Evolutionary conservation across 2,113 vertebrate genomes (phyloP).

Genomic region (Nettapus auritus): DNA sequence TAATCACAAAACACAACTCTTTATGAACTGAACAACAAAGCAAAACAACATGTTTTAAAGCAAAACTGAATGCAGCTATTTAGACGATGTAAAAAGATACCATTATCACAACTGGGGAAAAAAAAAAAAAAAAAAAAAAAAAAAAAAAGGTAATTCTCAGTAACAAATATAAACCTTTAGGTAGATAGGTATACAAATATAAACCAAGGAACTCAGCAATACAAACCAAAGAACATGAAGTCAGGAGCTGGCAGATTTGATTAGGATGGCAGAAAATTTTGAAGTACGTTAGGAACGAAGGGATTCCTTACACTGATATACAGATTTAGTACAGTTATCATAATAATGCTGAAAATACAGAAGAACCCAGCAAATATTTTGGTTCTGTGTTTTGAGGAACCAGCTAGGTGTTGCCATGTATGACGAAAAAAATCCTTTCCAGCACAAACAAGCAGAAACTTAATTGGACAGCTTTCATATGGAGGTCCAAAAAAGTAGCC

Average conservation of each 20-base stretch:
- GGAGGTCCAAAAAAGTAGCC: neutral
- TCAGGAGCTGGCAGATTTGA: neutral
- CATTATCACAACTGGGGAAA: neutral
- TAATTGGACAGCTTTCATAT: neutral
- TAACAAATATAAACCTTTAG: neutral
- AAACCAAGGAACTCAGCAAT: neutral
- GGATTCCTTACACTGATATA: neutral
- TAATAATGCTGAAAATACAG: neutral
- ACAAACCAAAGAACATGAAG: neutral
- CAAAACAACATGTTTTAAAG: neutral
- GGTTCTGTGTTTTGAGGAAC: neutral
- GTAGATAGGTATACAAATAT: neutral
- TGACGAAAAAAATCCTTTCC: neutral
- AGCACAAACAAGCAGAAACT: neutral
- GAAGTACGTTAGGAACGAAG: neutral
- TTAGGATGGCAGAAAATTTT: neutral
- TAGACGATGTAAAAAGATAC: neutral
- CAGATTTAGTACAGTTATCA: neutral
- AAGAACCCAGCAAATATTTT: neutral
- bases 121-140: too few species aligned
- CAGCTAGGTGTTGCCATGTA: fast-evolving
- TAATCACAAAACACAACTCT: neutral
- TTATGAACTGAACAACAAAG: neutral
- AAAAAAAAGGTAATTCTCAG: neutral
- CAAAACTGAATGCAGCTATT: neutral